Evolutionary conservation across 2,888 invertebrate species (phyloP).

Genomic region (Eilema griseolum): DNA sequence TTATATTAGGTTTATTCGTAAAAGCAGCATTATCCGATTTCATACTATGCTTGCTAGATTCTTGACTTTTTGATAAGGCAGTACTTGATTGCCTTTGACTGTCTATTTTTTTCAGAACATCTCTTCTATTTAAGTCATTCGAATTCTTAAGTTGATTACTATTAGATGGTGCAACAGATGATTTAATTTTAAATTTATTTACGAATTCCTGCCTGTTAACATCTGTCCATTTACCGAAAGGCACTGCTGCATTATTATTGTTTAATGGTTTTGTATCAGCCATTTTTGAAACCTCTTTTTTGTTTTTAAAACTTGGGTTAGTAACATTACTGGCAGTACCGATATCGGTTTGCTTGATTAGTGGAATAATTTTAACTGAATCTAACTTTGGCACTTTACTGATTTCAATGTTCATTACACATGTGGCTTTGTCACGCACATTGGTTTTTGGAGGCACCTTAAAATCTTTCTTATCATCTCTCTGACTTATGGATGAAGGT

Average conservation of each 20-base stretch:
- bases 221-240: constrained; percentile 83
- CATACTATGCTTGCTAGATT: constrained; percentile 60
- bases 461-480: constrained; percentile 20
- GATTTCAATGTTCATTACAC: constrained; percentile 22
- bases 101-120: constrained; percentile 79
- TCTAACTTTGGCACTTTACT: constrained; percentile 39
- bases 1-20: constrained; percentile 61
- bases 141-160: constrained; percentile 80
- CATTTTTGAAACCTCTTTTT: constrained; percentile 26
- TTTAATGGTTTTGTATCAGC: constrained; percentile 61
- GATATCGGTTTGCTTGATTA: constrained; percentile 31
- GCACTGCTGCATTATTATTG: constrained; percentile 74
- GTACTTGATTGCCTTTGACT: constrained; percentile 74
- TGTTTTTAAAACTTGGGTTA: constrained; percentile 25
- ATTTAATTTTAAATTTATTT: constrained; percentile 77
- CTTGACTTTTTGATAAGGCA: constrained; percentile 67
- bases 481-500: neutral
- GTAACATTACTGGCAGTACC: constrained; percentile 33
- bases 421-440: constrained; percentile 17
- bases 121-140: constrained; percentile 80
- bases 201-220: constrained; percentile 80
- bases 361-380: constrained; percentile 25
- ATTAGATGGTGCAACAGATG: constrained; percentile 65
- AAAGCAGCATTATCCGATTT: constrained; percentile 73
- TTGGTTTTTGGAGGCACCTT: constrained; percentile 18